Evolutionary conservation across 2,797 vertebrate genomes (phyloP).

Genomic region (Oreochromis grahami): DNA sequence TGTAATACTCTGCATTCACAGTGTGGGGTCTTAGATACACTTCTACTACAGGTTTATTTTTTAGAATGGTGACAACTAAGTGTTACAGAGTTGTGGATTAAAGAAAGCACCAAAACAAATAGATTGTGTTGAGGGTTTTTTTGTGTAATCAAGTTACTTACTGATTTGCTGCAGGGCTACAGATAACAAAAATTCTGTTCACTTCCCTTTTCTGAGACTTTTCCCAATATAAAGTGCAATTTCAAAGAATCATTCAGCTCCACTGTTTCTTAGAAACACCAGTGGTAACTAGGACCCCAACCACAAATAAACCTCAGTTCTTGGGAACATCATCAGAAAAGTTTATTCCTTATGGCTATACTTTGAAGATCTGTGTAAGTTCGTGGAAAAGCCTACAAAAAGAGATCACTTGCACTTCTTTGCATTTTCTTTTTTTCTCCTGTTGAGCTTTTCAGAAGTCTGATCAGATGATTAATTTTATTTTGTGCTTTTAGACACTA

Average conservation of each 20-base stretch:
- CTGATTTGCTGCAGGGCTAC: neutral
- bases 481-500: neutral
- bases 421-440: neutral
- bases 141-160: neutral
- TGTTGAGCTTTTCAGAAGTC: neutral
- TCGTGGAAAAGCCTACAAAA: accelerated
- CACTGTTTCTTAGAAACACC: neutral
- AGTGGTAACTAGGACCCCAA: neutral
- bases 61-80: neutral
- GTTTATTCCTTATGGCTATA: neutral
- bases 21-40: accelerated
- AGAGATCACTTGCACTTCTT: neutral
- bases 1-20: neutral
- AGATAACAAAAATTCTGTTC: neutral
- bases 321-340: accelerated
- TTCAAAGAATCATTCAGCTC: neutral
- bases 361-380: neutral
- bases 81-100: neutral
- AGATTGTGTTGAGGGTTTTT: accelerated
- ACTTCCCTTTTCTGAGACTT: neutral
- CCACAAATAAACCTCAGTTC: neutral
- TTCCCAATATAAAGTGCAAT: neutral
- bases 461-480: neutral
- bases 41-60: neutral
- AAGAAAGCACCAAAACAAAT: neutral